Base-by-base conservation (phyloP, 30 jellyfish, hydroid and myxozoan genomes). In the Aurelia coerulea region DNA sequence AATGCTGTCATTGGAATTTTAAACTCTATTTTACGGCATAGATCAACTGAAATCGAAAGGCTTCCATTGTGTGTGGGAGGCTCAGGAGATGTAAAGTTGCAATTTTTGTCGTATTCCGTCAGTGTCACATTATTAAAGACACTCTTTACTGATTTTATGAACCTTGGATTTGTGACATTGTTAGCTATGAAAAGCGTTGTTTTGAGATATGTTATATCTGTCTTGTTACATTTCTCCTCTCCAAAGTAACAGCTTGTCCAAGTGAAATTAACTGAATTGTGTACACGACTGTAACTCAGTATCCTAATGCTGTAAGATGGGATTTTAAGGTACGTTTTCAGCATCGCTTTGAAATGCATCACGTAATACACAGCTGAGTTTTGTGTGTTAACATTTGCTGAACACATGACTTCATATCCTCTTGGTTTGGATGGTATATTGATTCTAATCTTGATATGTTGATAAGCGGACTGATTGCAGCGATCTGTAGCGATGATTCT, bases 1-100 rank as follows among this genome's bases (percentile, higher is more conserved):
- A 84, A 84, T 19, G 83, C 75, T 19, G 80, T 49, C 17, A 73
- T 73, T 2, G 93, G 93, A 4, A 84, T 77, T 19, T 69, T 46
- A 35, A 84, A 46, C 2, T 77, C 78, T 13, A 64, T 14, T 35
- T 73, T 84, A 33, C 76, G 67, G 76, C 93, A 84, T 31, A 84
- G 42, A 50, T 84, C 76, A 59, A 52, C 86, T 12, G 35, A 65
- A 15, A 84, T 19, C 2, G 60, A 69, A 51, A 84, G 74, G 73
- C 83, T 74, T 10, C 86, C 41, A 19, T 66, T 74, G 49, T 81
- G 65, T 1, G 10, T 37, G 12, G 93, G 93, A 19, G 76, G 74
- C 76, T 77, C 85, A 58, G 84, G 77, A 10, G 93, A 84, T 34
- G 88, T 59, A 6, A 84, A 74, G 39, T 84, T 84, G 76, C 93